Evolutionary conservation across 53 echinoderm and acorn worm species (phyloP).

Genomic region (Patiria pectinifera): DNA sequence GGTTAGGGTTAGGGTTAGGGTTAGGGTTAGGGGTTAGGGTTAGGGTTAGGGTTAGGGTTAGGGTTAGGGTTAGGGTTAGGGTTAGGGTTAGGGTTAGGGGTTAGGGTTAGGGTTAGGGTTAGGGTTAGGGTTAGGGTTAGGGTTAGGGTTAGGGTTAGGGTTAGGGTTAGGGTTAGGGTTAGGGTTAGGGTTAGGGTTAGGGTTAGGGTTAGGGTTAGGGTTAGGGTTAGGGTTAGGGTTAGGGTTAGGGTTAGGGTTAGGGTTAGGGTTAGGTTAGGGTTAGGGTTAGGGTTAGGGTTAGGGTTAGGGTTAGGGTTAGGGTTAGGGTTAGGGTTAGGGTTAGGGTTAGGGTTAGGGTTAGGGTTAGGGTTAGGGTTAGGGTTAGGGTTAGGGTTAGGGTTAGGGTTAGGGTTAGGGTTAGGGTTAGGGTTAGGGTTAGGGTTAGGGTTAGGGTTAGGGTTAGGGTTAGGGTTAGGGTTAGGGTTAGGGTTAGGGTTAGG

Average conservation of each 20-base stretch:
- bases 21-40: no score
- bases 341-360: constrained; percentile 11
- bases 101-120: no score
- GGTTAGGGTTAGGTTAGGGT: background rate
- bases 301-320: constrained; percentile 17
- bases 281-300: constrained; percentile 24
- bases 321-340: background rate
- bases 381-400: constrained; percentile 3
- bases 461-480: constrained; percentile 21
- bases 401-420: constrained; percentile 23
- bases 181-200: constrained; percentile 49
- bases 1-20: no score
- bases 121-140: no score
- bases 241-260: constrained; percentile 37
- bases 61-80: no score
- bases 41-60: no score
- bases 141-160: no score
- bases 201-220: constrained; percentile 47
- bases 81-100: no score
- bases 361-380: constrained; percentile 13
- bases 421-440: constrained; percentile 11
- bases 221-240: constrained; percentile 39
- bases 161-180: no score
- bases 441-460: constrained; percentile 12
- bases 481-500: background rate